Evolutionary conservation across 2,888 invertebrate species (phyloP), one percentile per base, ranked within the genome.

Genomic region (Myopa testacea): DNA sequence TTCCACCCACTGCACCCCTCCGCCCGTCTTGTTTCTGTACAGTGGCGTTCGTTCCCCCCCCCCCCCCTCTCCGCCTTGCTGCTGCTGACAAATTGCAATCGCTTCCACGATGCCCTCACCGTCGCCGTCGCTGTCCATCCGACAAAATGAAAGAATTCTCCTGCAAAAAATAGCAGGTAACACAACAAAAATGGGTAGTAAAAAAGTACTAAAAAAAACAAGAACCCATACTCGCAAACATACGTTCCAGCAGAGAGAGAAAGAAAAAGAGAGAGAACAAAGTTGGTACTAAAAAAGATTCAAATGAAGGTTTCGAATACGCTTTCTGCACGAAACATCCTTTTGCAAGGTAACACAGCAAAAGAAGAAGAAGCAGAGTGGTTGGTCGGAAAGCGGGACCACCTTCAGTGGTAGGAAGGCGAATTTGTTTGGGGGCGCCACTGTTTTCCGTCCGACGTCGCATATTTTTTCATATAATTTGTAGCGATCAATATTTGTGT

Each of bases 381-480:
- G 8, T 8, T 1, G n/a, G 69, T 50, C 50, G 50, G 50, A 12
- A 12, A 50, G 50, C 8, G n/a, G 16, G 50, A 50, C 14, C 14
- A 50, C 55, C 16, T 55, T 12, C 45, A 45, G 55, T 12, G 55
- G 55, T 16, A n/a, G n/a, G 14, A n/a, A n/a, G 14, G 55, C 5
- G 16, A 55, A 16, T 55, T 4, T 16, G 16, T 55, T 55, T 4
- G 14, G 4, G 55, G 45, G 45, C n/a, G 55, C 16, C 55, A 55
- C 55, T 5, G 55, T 10, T 55, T n/a, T n/a, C 55, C 55, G 10
- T 55, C 16, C 14, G 37, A 4, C 19, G 67, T 26, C 62, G 26
- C 40, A 67, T 67, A 52, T 75, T 75, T 75, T 67, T 75, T 75
- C 65, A 55, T 75, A 58, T 75, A 37, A 65, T 74, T 50, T 52